Percentiles rank a stretch among this genome's conserved stretches.
phyloP scores from a whole-genome alignment of 92 coral and sea anemone genomes.

The Umimayanthus chanpuru region DNA sequence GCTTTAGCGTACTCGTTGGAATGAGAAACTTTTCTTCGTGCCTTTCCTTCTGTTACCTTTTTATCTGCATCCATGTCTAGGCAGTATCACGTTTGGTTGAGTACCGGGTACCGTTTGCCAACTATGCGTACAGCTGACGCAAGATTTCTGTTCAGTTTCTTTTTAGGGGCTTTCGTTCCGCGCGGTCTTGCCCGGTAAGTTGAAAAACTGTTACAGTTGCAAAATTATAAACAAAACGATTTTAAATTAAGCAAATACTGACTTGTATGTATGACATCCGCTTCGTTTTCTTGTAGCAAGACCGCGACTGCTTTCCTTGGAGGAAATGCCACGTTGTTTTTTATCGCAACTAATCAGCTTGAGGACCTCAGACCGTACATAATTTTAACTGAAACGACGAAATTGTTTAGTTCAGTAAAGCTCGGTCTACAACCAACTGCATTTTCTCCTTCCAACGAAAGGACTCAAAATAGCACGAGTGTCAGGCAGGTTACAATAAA shows the following conservation, averaged over 20 bases:
- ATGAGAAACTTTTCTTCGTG: slow-evolving; percentile 15
- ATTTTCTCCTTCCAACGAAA: not conserved
- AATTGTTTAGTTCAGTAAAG: not conserved
- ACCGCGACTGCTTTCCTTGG: not conserved
- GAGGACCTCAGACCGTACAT: not conserved
- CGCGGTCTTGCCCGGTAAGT: not conserved
- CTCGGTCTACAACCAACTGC: not conserved
- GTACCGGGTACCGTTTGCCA: not conserved
- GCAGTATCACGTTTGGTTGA: not conserved
- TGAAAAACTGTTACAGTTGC: slow-evolving; percentile 7
- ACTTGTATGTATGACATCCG: not conserved
- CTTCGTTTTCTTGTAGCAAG: not conserved
- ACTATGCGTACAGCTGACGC: not conserved
- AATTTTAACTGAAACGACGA: not conserved
- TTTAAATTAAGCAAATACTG: not conserved
- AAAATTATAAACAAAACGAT: not conserved
- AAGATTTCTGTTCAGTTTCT: not conserved
- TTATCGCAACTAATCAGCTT: not conserved
- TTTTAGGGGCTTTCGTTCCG: not conserved
- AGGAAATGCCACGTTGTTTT: not conserved
- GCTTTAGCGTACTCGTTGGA: slow-evolving; percentile 52
- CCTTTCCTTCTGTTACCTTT: not conserved
- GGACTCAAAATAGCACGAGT: not conserved
- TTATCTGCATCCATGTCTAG: not conserved
- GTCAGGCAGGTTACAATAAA: too few species aligned